phyloP scores from a whole-genome alignment of 1,140 invertebrate genomes.

The Aphelinus certus region DNA sequence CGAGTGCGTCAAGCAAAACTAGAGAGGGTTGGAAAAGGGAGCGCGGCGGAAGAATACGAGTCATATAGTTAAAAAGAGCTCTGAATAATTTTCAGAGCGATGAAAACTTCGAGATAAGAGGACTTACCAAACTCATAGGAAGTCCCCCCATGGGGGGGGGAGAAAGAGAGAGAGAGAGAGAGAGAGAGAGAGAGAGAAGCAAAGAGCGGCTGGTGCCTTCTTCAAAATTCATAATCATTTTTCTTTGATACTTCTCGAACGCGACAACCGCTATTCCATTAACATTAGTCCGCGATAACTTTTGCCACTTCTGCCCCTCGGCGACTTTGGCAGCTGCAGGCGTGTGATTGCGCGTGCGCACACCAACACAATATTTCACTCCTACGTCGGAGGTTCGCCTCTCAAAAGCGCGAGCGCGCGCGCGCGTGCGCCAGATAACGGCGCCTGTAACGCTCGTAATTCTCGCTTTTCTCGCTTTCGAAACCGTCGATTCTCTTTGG shows the following conservation, averaged over 20 bases:
- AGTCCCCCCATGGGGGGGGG: not conserved
- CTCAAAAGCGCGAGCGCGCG: not conserved
- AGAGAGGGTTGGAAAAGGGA: no score
- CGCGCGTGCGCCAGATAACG: not conserved
- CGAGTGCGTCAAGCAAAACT: not conserved
- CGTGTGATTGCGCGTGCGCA: no score
- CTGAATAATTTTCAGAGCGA: constrained; percentile 21
- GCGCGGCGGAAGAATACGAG: not conserved
- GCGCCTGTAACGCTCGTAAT: constrained; percentile 22
- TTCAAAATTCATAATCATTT: constrained; percentile 15
- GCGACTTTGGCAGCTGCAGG: no score
- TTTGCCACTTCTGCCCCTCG: not conserved
- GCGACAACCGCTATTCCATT: not conserved
- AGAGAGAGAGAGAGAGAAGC: no score
- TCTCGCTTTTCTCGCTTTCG: constrained; percentile 29
- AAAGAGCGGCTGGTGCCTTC: not conserved
- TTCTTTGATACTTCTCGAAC: not conserved
- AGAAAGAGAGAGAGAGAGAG: no score
- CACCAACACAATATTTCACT: no score
- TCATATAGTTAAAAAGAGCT: not conserved
- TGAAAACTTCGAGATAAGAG: constrained; percentile 22
- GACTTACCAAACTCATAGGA: constrained; percentile 15
- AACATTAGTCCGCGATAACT: not conserved
- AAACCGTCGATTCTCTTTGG: not conserved
- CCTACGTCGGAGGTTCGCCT: no score